Evolutionary conservation across 2,797 vertebrate species (phyloP), one percentile per base, ranked within the genome.

Genomic region (Poecile montanus): DNA sequence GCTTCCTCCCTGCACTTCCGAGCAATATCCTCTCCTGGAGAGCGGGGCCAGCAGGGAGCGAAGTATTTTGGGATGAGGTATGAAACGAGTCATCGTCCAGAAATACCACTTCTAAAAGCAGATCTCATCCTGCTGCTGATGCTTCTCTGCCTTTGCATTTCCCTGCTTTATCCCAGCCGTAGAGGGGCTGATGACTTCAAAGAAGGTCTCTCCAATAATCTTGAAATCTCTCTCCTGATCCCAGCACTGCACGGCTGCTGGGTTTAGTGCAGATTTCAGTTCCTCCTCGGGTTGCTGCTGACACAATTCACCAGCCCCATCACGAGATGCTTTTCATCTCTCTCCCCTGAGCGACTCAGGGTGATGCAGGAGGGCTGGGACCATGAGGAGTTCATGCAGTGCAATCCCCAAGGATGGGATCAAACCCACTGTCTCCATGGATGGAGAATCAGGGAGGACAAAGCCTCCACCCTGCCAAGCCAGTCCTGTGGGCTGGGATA

Each of bases 31-130:
- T 88, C 84, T 93, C 94, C 90, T 21, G 94, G 73, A 89, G 88
- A 78, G 82, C 3, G 0, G 75, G 88, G 66, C 70, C 89, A 85
- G 89, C 80, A 38, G 85, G 88, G 93, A 95, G 70, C 2, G 40
- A 70, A 94, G 16, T 60, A 67, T 81, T 92, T 89, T 6, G n/a
- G 76, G 92, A 94, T 83, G 95, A 96, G 76, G 58, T 71, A 89
- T 71, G 72, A 89, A 56, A 82, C 73, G 3, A 96, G 84, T 90
- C 91, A 86, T 91, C 48, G 0, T 38, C 92, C 89, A 88, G 70
- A 91, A 92, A 95, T 94, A 96, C 68, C 88, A 61, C 83, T 96
- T 74, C 91, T 90, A 90, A 94, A 92, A 91, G 82, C 76, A 75
- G 93, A 88, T 86, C 78, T 75, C 61, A 93, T 30, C 94, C 83